Evolutionary conservation across 2,888 invertebrate species (phyloP), one percentile per base, ranked within the genome.

Genomic region (Cephus pygmeus): DNA sequence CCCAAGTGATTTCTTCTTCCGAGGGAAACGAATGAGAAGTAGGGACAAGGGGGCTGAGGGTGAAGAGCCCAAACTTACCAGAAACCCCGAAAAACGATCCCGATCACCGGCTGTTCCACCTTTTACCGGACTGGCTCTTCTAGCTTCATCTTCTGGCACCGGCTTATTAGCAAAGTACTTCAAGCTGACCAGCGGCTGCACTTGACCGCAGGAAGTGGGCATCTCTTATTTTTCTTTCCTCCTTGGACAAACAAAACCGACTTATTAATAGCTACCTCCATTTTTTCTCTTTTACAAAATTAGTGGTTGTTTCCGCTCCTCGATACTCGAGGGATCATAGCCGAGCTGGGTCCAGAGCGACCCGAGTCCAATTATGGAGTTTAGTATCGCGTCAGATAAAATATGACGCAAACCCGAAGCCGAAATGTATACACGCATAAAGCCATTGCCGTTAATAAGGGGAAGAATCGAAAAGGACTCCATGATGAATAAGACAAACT

Each of bases 161-260:
- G 79, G 76, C 85, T 85, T 85, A 87, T 89, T 87, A 86, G 85
- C 85, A 84, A 85, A 88, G 85, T 86, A 80, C 87, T 69, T 88
- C 80, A 83, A 73, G 73, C 74, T 73, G 75, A 35, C 68, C 68
- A 34, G 80, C 78, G 68, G 77, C 73, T 81, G 86, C 87, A 89
- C 88, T 89, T 89, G 88, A 89, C 86, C 87, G 81, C 82, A 86
- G 85, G 84, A 85, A 86, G 77, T 83, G 81, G 76, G 75, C 80
- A 77, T 77, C 78, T 80, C 80, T 82, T 79, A 77, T 84, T 80
- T 81, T 76, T 75, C 75, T 79, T 77, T 79, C 78, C 75, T 34
- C 15, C 40, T 81, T 76, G 69, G 40, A 76, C 79, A 83, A 84
- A 82, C 79, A 82, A 78, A 77, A 71, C 69, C 40, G 69, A 69